phyloP scores from a whole-genome alignment of 2,797 vertebrate species.

The Bradypodion ventrale region DNA sequence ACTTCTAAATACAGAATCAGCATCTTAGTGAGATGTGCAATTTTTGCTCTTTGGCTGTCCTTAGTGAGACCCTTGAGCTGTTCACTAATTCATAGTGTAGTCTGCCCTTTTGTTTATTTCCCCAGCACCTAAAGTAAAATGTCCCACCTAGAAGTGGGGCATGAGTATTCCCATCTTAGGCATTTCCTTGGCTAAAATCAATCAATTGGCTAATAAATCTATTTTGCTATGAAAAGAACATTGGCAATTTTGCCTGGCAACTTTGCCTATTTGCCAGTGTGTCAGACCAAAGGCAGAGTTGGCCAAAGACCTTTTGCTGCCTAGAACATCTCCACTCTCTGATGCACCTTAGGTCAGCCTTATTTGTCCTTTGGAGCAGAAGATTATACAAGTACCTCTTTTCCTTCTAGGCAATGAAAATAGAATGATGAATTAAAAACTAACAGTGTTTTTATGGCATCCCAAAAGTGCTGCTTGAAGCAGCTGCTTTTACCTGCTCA shows the following conservation, averaged over 20 bases:
- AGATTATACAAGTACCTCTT: background rate
- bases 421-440: background rate
- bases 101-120: background rate
- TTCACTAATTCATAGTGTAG: background rate
- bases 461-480: background rate
- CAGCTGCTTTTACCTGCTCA: background rate
- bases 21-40: too few species aligned
- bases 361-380: background rate
- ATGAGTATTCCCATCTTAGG: background rate
- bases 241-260: background rate
- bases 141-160: background rate
- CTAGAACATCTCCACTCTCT: background rate
- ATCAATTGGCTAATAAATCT: background rate
- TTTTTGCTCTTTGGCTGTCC: too few species aligned
- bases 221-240: background rate
- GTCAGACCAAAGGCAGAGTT: background rate
- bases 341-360: background rate
- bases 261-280: too few species aligned
- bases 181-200: background rate
- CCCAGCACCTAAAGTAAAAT: background rate
- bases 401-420: background rate
- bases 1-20: too few species aligned
- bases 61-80: too few species aligned
- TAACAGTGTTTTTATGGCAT: too few species aligned
- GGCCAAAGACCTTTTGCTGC: background rate